phyloP scores from a whole-genome alignment of 2,797 vertebrate species.

The Paratrypauchen microcephalus region DNA sequence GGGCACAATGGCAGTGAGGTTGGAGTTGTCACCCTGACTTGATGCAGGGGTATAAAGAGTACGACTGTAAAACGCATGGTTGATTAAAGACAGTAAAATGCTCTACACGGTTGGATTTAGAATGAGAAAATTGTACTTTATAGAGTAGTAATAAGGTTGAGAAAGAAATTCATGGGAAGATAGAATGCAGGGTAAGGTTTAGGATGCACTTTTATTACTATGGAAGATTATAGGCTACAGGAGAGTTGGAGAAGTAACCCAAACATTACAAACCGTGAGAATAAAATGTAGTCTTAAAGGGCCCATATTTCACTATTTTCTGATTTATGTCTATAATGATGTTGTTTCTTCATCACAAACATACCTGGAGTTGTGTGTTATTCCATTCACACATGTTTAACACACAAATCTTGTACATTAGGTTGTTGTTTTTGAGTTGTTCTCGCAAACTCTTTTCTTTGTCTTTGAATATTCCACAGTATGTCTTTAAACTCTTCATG shows the following conservation, averaged over 20 bases:
- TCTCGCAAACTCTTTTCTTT: too few species aligned
- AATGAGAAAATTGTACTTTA: neutral
- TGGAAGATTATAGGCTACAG: conserved; percentile 30
- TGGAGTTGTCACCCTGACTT: conserved; percentile 49
- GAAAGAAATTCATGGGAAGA: conserved; percentile 20
- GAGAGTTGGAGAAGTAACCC: conserved; percentile 9
- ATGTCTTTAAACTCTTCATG: too few species aligned
- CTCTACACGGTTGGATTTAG: conserved; percentile 38
- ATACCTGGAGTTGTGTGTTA: too few species aligned
- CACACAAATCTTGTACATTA: too few species aligned
- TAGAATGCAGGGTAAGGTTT: too few species aligned
- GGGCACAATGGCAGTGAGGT: conserved; percentile 45
- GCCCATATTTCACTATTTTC: too few species aligned
- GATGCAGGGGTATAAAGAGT: conserved; percentile 32
- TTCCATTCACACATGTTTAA: too few species aligned
- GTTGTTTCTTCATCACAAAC: too few species aligned
- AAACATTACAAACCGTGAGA: neutral
- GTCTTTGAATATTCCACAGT: too few species aligned
- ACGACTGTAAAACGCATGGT: conserved; percentile 39
- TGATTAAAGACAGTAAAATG: conserved; percentile 53
- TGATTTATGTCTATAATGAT: too few species aligned
- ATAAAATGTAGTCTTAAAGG: too few species aligned
- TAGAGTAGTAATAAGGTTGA: conserved; percentile 21
- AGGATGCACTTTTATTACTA: conserved; percentile 10
- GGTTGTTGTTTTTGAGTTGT: too few species aligned